A percentile compares a stretch with the other conserved stretches of the same genome.
phyloP scores from a whole-genome alignment of 2,888 invertebrate genomes.

The Polydrusus cervinus region DNA sequence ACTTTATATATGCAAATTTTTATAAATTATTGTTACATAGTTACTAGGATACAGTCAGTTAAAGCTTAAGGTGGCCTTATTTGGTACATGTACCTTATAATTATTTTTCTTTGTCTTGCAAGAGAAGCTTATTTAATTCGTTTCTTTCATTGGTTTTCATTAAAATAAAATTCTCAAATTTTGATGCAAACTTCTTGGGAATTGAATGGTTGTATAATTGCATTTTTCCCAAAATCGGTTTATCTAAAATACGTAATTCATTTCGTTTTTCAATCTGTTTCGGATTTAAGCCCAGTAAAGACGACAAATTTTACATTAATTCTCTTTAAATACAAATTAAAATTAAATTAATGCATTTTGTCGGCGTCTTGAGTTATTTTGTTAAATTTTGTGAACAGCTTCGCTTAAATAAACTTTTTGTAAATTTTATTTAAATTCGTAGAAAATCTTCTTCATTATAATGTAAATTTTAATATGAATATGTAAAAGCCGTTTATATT shows the following conservation, averaged over 20 bases:
- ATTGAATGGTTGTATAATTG: not conserved
- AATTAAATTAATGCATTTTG: constrained; percentile 10
- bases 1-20: no score
- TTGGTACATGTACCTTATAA: no score
- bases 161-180: not conserved
- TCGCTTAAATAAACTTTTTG: constrained; percentile 10
- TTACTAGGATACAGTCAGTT: no score
- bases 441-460: not conserved
- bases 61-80: no score
- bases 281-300: not conserved
- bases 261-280: constrained; percentile 4
- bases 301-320: constrained; percentile 1
- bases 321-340: constrained; percentile 2
- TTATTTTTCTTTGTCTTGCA: not conserved
- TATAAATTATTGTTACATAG: no score
- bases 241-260: not conserved
- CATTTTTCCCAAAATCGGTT: not conserved
- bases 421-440: constrained; percentile 9
- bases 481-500: constrained; percentile 2
- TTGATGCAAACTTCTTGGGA: not conserved
- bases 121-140: not conserved
- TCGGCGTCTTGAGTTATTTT: constrained; percentile 8
- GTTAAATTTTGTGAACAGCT: not conserved
- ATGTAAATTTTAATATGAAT: constrained; percentile 14
- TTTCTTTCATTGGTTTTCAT: not conserved